Conservation (phyloP, 2,888 invertebrate genomes). For the Cenopis cana region DNA sequence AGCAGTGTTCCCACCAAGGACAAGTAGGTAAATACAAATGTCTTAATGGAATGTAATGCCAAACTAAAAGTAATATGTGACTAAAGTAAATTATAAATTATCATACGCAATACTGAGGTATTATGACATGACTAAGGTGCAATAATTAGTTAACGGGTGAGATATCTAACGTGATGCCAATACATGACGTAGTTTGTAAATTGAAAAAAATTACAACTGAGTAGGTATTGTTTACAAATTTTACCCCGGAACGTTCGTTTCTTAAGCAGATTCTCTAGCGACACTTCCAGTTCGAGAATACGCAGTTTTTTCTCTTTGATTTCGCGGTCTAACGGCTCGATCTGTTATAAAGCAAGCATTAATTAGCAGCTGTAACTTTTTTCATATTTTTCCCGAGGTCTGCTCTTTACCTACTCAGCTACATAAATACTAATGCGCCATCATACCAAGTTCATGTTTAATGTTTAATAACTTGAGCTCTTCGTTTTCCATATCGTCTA, state of each 20-base stretch:
- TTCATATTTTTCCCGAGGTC: constrained; percentile 49
- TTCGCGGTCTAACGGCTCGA: constrained; percentile 94
- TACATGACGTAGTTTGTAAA: constrained; percentile 36
- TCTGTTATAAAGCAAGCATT: constrained; percentile 71
- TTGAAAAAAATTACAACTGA: constrained; percentile 82
- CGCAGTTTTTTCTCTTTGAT: constrained; percentile 93
- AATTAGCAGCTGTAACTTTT: constrained; percentile 78
- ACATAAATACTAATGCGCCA: constrained; percentile 9
- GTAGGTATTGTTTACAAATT: constrained; percentile 48
- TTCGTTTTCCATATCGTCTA: constrained; percentile 94
- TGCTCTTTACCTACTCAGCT: constrained; percentile 20
- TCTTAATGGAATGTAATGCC: not conserved
- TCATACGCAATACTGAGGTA: constrained; percentile 8
- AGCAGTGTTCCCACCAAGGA: constrained; percentile 15
- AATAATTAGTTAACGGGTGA: constrained; percentile 50
- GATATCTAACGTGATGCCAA: constrained; percentile 45
- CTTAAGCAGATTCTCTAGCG: constrained; percentile 91
- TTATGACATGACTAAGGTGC: constrained; percentile 46
- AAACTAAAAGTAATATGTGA: constrained; percentile 6
- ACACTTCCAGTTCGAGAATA: constrained; percentile 93
- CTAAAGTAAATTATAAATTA: constrained; percentile 15
- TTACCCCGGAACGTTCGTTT: constrained; percentile 87
- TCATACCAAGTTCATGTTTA: constrained; percentile 80
- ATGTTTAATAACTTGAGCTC: constrained; percentile 86
- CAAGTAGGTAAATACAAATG: constrained; percentile 8